Base-by-base conservation (phyloP, 2,797 vertebrate genomes). In the Pachyuromys duprasi region DNA sequence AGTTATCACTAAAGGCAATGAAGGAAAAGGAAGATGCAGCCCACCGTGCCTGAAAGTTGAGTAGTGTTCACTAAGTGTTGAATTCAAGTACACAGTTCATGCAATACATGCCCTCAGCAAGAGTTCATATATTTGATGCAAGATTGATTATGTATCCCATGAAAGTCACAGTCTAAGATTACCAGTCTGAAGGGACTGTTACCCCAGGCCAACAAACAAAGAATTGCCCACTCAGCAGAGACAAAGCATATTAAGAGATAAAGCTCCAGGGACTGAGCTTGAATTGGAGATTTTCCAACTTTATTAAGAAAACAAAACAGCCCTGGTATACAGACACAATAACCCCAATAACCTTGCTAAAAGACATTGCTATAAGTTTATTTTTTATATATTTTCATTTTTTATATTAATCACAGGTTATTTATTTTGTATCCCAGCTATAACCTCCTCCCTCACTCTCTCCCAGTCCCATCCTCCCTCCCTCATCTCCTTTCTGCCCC, bases 171-270 rank as follows among this genome's bases (percentile, higher is more conserved):
- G 88, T 17, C 39, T 0, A 69, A 84, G 84, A 74, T 93, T 81
- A n/a, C 91, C 60, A 62, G 31, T 20, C 36, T 96, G 94, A 60
- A 55, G 18, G 65, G 93, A 60, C 87, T 94, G 76, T 93, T 97
- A 95, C 90, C 97, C 92, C 26, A 31, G 20, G 75, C 80, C n/a
- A 91, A 95, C 84, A 96, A 96, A 97, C 81, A 94, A 82, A 91
- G 89, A 97, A 95, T 70, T 91, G 67, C 79, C 91, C 65, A 78
- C 94, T 97, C 86, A 69, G 94, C 94, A 95, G 93, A 93, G 97
- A 92, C 55, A 89, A 96, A 92, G 86, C 79, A 36, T 93, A 97
- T 83, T 33, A 80, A 80, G 14, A 83, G 83, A 2, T 69, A 86
- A 74, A 92, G 65, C 96, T 93, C 86, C 69, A 84, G 91, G 94